Evolutionary conservation across 2,888 invertebrate genomes (phyloP), one percentile per base, ranked within the genome.

Genomic region (Cephus sareptanus): DNA sequence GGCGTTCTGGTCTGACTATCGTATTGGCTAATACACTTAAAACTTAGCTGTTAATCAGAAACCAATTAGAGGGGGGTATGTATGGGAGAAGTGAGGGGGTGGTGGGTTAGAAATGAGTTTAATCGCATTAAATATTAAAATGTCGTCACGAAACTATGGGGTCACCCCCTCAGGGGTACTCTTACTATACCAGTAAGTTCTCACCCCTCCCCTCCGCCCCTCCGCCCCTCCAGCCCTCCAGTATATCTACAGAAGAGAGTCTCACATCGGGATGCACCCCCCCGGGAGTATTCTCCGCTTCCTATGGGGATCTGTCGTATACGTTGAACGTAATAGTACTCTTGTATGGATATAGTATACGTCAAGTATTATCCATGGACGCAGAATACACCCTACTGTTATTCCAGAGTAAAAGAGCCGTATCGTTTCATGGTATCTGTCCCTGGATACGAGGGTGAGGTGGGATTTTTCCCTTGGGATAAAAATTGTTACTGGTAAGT

Each of bases 91-190:
- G 56, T 9, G 56, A 23, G 56, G 40, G 9, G 56, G 23, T 23
- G 56, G 56, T 56, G 56, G 87, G 86, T 83, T 86, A 86, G 85
- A 84, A 87, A 87, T 85, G 89, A 90, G 90, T 90, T 91, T 91
- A 90, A 90, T 90, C 88, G 88, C 87, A 89, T 90, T 83, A 91
- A 91, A 89, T 90, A 91, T 90, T 91, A 85, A 91, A 86, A 85
- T 83, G 82, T 85, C 87, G 87, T 85, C 85, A 85, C 82, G 81
- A 82, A 79, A 77, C 76, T 79, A 81, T 83, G 77, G n/a, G 77
- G 78, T 30, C 71, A 34, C 71, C 71, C 34, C 71, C 71, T 71
- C 34, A 33, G 33, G 71, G 15, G 71, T 34, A 34, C 31, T 71
- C 37, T 70, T 75, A 75, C 74, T 77, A 30, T 71, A 69, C 77